Conservation (phyloP, 2,113 vertebrate genomes). For the Patagioenas fasciata region DNA sequence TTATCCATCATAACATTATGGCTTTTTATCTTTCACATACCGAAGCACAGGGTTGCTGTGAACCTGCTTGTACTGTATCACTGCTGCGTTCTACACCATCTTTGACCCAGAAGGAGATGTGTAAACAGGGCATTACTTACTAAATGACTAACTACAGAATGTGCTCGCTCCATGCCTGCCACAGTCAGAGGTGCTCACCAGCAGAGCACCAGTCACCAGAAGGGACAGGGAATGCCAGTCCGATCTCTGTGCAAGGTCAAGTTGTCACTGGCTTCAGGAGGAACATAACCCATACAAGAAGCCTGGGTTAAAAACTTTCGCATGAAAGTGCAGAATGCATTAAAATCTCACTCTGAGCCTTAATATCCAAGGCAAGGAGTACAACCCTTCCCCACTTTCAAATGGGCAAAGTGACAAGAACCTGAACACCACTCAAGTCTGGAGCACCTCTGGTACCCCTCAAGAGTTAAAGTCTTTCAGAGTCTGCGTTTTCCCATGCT, state of each 20-base stretch:
- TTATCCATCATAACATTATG: neutral
- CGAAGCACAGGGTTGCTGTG: neutral
- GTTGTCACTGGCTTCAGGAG: neutral
- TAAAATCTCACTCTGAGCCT: neutral
- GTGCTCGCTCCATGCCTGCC: neutral
- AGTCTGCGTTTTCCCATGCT: constrained; percentile 86
- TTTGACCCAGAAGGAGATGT: neutral
- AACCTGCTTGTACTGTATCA: neutral
- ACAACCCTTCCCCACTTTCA: neutral
- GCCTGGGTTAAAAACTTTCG: neutral
- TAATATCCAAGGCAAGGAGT: constrained; percentile 1
- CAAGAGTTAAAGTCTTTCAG: constrained; percentile 50
- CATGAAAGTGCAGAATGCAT: constrained; percentile 46
- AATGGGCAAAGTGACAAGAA: neutral
- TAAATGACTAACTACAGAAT: neutral
- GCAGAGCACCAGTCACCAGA: neutral
- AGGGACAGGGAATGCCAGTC: neutral
- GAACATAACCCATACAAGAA: neutral
- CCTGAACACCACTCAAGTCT: neutral
- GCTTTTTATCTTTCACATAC: neutral
- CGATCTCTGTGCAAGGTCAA: neutral
- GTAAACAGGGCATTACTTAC: neutral
- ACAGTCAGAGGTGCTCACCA: neutral
- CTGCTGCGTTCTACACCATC: neutral
- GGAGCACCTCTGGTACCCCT: neutral